Base-by-base conservation (phyloP, 2,113 vertebrate genomes). In the Madoqua kirkii region DNA sequence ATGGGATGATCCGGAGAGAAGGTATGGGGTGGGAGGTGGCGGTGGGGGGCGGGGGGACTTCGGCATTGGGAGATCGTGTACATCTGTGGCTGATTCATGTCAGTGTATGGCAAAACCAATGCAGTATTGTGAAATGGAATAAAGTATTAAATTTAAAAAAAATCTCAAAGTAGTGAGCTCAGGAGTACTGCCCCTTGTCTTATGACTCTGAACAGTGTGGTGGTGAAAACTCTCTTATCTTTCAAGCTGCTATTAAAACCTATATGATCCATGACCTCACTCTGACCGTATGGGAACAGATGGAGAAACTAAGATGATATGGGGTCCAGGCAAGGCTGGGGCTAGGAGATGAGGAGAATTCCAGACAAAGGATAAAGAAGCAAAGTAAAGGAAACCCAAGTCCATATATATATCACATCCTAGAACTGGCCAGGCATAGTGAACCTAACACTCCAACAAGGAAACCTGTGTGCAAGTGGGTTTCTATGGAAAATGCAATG, bases 191-290 rank as follows among this genome's bases (percentile, higher is more conserved):
- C 50, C 62, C 31, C 8, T 84, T 79, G 19, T 83, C 10, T 17
- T 59, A 15, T 74, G 40, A 29, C 10, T 97, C 95, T 96, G 50
- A 96, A 82, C 33, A 78, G 19, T 36, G 14, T 50, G 25, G 5
- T 76, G n/a, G 10, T 74, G 10, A 91, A 92, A 85, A 76, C 67
- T 64, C 9, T 93, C 17, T 52, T 62, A 43, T 84, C 27, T 33
- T 91, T 95, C 33, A 96, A 85, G 76, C 93, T 94, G 9, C 82
- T 91, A 52, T 87, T 95, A 95, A 94, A 95, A 81, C 16, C 50
- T 76, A 0, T 36, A 23, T 67, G 91, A 71, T 29, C 27, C 87
- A 45, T 95, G 54, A 81, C 50, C 27, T 78, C 87, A 54, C 36
- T 95, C 19, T 74, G 79, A 96, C 43, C 45, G 45, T 45, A 57